Evolutionary conservation across 2,113 vertebrate genomes (phyloP), one percentile per base, ranked within the genome.

Genomic region (Erythrolamprus reginae): DNA sequence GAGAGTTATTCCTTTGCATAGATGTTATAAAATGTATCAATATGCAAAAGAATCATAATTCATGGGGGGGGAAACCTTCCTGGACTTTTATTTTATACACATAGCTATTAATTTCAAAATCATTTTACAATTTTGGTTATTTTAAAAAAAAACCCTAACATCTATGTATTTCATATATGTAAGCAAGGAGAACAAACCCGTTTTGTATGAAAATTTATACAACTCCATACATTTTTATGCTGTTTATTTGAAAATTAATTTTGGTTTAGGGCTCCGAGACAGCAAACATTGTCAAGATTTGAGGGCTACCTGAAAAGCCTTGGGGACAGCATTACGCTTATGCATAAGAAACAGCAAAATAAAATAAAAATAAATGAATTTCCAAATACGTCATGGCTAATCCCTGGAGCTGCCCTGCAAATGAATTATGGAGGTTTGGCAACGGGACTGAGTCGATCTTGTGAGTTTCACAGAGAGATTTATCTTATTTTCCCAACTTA

Each of bases 281-380:
- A 97, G 97, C 97, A 98, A 98, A 97, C 96, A 97, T 97, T 98
- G 97, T 98, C 97, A 98, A 97, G 97, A 98, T 98, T 98, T 98
- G 97, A 98, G 97, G 97, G 97, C 97, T 98, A 98, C 97, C 97
- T 97, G 97, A 96, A 97, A 98, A 98, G 97, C 98, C 97, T 98
- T 97, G 93, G 98, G 98, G 98, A 98, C 97, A 97, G 97, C 97
- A 97, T 98, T 98, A 98, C 98, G 98, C 98, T 98, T 98, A 98
- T 98, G 97, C 98, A 98, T 97, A 97, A 98, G 98, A 98, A 98
- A 97, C 95, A 97, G 96, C 96, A 97, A 98, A 98, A 98, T 98
- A 97, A 98, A 98, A 99, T 98, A 98, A 96, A 98, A 98, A 99
- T 98, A 98, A 98, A 98, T 98, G 98, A 98, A 99, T 98, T 96